phyloP scores from a whole-genome alignment of 2,113 vertebrate species.

The Pygoscelis adeliae region DNA sequence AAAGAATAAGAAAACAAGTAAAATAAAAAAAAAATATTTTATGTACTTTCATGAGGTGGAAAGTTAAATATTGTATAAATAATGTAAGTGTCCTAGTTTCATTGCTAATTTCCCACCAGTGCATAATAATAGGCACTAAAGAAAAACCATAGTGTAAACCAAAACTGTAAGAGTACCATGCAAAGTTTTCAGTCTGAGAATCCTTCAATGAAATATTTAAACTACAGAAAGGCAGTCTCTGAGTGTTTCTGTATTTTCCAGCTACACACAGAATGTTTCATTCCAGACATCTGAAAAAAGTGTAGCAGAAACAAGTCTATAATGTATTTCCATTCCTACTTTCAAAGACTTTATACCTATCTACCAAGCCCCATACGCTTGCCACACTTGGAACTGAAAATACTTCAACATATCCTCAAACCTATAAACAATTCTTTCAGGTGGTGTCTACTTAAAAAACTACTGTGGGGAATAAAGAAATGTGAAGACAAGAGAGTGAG shows the following conservation, averaged over 20 bases:
- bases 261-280: not conserved
- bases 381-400: constrained; percentile 5
- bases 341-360: constrained; percentile 33
- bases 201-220: not conserved
- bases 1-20: not conserved
- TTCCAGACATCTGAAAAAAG: not conserved
- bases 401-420: not conserved
- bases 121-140: not conserved
- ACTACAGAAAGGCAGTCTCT: not conserved
- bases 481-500: not conserved
- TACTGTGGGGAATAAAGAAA: not conserved
- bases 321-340: constrained; percentile 19
- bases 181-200: not conserved
- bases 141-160: not conserved
- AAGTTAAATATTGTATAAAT: not conserved
- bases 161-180: constrained; percentile 12
- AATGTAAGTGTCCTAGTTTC: not conserved
- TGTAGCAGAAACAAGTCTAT: constrained; percentile 16
- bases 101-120: not conserved
- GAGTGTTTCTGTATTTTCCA: not conserved
- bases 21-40: not conserved
- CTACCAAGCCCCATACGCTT: not conserved
- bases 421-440: not conserved
- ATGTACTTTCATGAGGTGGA: not conserved
- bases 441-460: not conserved